Evolutionary conservation across 2,113 vertebrate species (phyloP).

Genomic region (Gadus macrocephalus): DNA sequence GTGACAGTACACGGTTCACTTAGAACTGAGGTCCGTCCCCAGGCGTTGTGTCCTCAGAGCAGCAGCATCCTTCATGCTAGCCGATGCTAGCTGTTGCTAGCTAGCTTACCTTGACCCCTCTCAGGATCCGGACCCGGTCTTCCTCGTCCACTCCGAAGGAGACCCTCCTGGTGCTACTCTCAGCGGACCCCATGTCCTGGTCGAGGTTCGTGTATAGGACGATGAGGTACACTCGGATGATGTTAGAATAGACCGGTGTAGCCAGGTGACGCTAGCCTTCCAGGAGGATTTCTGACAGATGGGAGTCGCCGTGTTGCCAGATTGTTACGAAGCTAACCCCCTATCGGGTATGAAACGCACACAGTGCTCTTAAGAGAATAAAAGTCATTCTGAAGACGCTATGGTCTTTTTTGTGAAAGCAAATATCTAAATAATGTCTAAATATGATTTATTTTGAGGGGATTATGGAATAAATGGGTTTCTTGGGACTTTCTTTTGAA

Average conservation of each 20-base stretch:
- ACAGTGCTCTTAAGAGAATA: no score
- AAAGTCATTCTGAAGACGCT: no score
- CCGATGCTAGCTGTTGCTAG: not conserved
- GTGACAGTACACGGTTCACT: no score
- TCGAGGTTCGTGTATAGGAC: not conserved
- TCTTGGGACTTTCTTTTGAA: no score
- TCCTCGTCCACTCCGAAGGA: conserved; percentile 87
- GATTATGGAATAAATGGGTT: no score
- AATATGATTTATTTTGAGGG: no score
- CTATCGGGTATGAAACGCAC: not conserved
- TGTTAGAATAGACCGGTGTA: no score
- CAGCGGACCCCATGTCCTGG: conserved; percentile 76
- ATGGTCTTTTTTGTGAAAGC: no score
- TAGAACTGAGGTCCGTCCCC: no score
- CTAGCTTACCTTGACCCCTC: conserved; percentile 84
- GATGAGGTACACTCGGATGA: not conserved
- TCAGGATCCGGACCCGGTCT: conserved; percentile 83
- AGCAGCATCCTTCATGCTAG: not conserved
- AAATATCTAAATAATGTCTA: no score
- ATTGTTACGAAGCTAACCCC: not conserved
- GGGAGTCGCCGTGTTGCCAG: conserved; percentile 53
- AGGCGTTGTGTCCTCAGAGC: no score
- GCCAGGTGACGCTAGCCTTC: conserved; percentile 24
- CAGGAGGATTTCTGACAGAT: conserved; percentile 48
- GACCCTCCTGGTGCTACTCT: conserved; percentile 81